Evolutionary conservation across 2,113 vertebrate species (phyloP).

Genomic region (Ia io): DNA sequence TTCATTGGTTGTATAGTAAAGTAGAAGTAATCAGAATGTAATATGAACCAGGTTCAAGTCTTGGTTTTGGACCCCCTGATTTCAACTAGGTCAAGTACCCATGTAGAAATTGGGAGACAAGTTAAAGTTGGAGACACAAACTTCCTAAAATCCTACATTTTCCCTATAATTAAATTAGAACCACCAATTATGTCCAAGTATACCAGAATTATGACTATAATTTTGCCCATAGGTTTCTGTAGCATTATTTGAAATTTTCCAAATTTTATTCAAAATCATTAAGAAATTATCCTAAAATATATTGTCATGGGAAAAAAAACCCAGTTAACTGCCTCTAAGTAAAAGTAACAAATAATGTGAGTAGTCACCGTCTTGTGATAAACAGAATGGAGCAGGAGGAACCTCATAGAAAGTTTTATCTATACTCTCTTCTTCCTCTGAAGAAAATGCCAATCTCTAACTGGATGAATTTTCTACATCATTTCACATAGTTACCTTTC

Average conservation of each 20-base stretch:
- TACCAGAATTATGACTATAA: background rate
- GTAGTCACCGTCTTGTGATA: background rate
- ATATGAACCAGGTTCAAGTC: background rate
- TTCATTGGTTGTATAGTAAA: background rate
- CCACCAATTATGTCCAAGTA: background rate
- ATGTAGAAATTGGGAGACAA: background rate
- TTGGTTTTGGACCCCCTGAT: background rate
- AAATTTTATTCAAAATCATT: conserved; percentile 28
- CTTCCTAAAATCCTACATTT: background rate
- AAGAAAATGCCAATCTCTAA: conserved; percentile 42
- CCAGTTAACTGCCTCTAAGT: background rate
- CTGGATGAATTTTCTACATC: conserved; percentile 68
- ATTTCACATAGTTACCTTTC: conserved; percentile 61
- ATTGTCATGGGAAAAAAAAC: background rate
- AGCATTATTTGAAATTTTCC: conserved; percentile 8
- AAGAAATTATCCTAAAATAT: conserved; percentile 36
- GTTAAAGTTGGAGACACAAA: background rate
- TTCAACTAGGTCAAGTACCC: background rate
- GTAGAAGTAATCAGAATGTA: background rate
- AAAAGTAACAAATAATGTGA: background rate
- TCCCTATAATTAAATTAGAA: background rate
- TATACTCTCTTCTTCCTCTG: background rate
- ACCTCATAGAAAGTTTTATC: background rate
- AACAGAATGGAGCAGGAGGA: background rate
- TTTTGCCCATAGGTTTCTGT: background rate